These are phyloP conservation scores for Siderastrea radians DNA, from an alignment of 92 coral and sea anemone species.

Conservation along the genomic window DNA sequence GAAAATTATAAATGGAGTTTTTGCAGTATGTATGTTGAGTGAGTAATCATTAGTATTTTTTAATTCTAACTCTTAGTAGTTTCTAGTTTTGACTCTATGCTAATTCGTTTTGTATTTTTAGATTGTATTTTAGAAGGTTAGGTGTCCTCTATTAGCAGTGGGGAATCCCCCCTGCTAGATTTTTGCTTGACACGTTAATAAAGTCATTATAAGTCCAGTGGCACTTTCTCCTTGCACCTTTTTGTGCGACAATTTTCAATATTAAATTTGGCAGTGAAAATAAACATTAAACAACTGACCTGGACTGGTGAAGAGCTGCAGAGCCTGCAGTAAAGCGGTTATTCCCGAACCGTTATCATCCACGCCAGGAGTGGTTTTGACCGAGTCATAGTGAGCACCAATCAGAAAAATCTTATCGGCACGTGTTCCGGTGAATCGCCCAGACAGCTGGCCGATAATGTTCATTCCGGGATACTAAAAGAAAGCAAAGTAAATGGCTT, in stretches of 20 bases:
- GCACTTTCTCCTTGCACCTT: not conserved
- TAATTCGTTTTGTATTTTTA: too few relatives aligned
- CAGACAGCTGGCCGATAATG: slow-evolving; percentile 66
- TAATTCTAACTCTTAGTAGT: too few relatives aligned
- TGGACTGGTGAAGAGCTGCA: slow-evolving; percentile 34
- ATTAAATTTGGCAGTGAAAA: too few relatives aligned
- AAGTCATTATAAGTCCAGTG: not conserved
- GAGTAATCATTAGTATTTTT: too few relatives aligned
- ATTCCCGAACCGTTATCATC: slow-evolving; percentile 89
- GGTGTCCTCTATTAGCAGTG: too few relatives aligned
- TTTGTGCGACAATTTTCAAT: too few relatives aligned
- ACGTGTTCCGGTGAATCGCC: slow-evolving; percentile 56
- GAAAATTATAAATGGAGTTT: too few relatives aligned
- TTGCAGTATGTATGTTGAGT: too few relatives aligned
- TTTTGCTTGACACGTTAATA: too few relatives aligned
- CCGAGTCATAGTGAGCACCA: slow-evolving; percentile 88
- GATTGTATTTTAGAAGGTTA: too few relatives aligned
- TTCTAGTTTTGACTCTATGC: too few relatives aligned
- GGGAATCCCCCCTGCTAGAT: too few relatives aligned
- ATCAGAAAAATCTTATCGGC: slow-evolving; percentile 77
- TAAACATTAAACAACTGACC: slow-evolving; percentile 24
- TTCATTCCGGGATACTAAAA: slow-evolving; percentile 70
- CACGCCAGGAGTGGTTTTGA: slow-evolving; percentile 71
- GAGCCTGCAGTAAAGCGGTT: slow-evolving; percentile 76
- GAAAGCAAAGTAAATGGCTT: not conserved